A percentile compares a stretch with the other conserved stretches of the same genome.
These are phyloP conservation scores for Tamandua tetradactyla DNA, from an alignment of 2,797 vertebrate species.

Conservation along the genomic window DNA sequence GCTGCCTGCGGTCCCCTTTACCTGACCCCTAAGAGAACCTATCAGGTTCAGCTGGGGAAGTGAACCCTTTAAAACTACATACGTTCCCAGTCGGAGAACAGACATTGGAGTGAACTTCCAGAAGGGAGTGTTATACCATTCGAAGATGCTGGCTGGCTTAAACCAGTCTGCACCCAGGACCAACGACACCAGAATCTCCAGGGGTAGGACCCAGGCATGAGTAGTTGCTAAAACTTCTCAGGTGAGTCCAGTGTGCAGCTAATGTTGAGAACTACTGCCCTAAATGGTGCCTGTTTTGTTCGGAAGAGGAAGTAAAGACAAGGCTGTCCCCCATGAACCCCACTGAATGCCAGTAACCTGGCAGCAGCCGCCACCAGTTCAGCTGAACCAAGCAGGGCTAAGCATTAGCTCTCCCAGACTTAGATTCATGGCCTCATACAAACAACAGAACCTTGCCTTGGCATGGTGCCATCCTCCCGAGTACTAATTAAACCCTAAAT, in stretches of 20 bases:
- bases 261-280: neutral
- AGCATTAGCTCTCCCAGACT: constrained; percentile 37
- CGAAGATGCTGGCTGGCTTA: neutral
- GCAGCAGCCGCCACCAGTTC: neutral
- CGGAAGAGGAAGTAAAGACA: constrained; percentile 34
- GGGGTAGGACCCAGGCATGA: neutral
- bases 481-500: constrained; percentile 63
- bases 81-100: neutral
- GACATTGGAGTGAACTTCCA: neutral
- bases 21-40: neutral
- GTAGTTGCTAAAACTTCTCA: neutral
- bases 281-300: neutral
- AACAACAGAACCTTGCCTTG: constrained; percentile 39
- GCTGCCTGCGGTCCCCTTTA: too few relatives aligned
- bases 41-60: neutral
- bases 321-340: constrained; percentile 10
- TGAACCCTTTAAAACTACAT: neutral
- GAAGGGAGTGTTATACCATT: neutral
- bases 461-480: constrained; percentile 8
- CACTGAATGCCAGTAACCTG: neutral
- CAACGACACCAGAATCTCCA: neutral
- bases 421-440: constrained; percentile 69
- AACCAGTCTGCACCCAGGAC: neutral
- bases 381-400: constrained; percentile 23
- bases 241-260: neutral